Percentiles rank a stretch among this genome's conserved stretches.
Evolutionary conservation across 2,888 invertebrate species (phyloP).

Genomic region (Herminia tarsipennalis): DNA sequence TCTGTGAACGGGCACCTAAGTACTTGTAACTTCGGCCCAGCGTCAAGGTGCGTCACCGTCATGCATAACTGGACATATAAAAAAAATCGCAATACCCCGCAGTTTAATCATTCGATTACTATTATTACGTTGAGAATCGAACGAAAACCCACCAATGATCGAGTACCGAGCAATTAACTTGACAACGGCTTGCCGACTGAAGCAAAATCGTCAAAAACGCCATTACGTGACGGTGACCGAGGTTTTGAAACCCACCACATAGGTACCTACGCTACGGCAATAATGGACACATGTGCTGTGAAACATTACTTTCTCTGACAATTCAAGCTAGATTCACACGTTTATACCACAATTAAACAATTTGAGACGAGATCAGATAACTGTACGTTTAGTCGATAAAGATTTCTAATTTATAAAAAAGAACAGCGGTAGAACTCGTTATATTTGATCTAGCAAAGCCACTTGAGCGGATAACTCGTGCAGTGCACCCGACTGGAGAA

Average conservation of each 20-base stretch:
- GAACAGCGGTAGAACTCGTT: slow-evolving; percentile 45
- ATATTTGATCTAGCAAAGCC: slow-evolving; percentile 51
- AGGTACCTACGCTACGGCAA: slow-evolving; percentile 24
- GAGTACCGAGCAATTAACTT: too few relatives aligned
- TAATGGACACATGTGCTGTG: slow-evolving; percentile 40
- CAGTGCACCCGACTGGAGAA: slow-evolving; percentile 67
- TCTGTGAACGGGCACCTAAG: slow-evolving; percentile 37
- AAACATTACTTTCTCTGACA: slow-evolving; percentile 55
- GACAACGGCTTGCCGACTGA: slow-evolving; percentile 15
- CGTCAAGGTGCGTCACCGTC: neutral
- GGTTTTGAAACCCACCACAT: slow-evolving; percentile 20
- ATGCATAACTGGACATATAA: too few relatives aligned
- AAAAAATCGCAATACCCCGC: slow-evolving; percentile 2
- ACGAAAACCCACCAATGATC: too few relatives aligned
- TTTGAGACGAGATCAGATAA: slow-evolving; percentile 39
- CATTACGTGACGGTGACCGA: slow-evolving; percentile 9
- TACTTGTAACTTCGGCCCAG: slow-evolving; percentile 29
- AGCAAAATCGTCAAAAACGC: slow-evolving; percentile 13
- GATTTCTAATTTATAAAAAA: slow-evolving; percentile 54
- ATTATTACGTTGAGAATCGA: too few relatives aligned
- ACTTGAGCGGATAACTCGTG: slow-evolving; percentile 56
- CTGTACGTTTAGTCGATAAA: slow-evolving; percentile 30
- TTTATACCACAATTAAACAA: slow-evolving; percentile 49
- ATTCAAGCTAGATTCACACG: slow-evolving; percentile 56
- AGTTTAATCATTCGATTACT: neutral